Evolutionary conservation across 2,113 vertebrate species (phyloP).

Genomic region (Corvus cornix): DNA sequence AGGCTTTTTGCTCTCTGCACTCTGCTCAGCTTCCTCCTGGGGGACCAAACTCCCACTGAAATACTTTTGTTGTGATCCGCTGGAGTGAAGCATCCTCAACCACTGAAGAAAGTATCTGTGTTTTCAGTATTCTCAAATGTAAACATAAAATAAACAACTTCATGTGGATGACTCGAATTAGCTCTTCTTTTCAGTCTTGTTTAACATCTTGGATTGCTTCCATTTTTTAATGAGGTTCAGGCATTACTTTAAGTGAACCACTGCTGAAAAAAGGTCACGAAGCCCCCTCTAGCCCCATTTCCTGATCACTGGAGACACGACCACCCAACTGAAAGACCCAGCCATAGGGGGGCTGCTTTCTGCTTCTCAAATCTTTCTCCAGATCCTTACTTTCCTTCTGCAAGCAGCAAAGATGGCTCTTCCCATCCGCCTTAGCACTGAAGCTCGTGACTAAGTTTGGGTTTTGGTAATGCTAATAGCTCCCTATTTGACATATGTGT

Average conservation of each 20-base stretch:
- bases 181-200: not conserved
- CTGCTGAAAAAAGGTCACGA: not conserved
- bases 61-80: not conserved
- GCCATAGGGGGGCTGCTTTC: not conserved
- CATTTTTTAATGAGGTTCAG: slow-evolving; percentile 19
- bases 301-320: accelerated
- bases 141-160: slow-evolving; percentile 18
- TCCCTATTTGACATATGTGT: not conserved
- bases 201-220: not conserved
- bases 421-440: not conserved
- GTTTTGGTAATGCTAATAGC: accelerated
- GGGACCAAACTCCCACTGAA: not conserved
- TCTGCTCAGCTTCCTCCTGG: not conserved
- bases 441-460: not conserved
- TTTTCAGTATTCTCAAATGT: not conserved
- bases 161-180: slow-evolving; percentile 3
- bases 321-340: not conserved
- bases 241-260: not conserved
- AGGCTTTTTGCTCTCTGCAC: not conserved
- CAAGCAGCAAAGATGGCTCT: not conserved
- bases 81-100: not conserved
- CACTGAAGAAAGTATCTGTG: not conserved
- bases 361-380: not conserved
- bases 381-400: not conserved
- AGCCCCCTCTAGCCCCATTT: not conserved